A percentile compares a stretch with the other conserved stretches of the same genome.
Evolutionary conservation across 2,797 vertebrate species (phyloP).

Genomic region (Alosa sapidissima): DNA sequence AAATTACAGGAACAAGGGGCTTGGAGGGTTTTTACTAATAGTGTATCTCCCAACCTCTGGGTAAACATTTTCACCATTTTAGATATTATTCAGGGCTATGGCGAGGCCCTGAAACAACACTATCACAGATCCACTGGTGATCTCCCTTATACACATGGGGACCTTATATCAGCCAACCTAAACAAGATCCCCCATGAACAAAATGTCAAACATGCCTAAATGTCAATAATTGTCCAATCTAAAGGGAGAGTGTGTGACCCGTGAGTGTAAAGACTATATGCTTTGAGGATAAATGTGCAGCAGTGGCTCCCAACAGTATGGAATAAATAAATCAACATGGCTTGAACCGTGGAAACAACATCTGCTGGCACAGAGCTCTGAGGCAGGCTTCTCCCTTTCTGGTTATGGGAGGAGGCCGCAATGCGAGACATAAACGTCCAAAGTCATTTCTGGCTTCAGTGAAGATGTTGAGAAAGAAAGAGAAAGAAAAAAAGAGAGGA

Average conservation of each 20-base stretch:
- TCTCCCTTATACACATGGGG: conserved; percentile 17
- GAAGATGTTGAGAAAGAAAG: conserved; percentile 75
- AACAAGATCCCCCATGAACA: conserved; percentile 37
- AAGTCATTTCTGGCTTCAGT: conserved; percentile 73
- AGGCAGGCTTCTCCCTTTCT: background rate
- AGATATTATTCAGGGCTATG: conserved; percentile 53
- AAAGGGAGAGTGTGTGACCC: conserved; percentile 34
- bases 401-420: conserved; percentile 63
- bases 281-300: background rate
- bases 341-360: conserved; percentile 48
- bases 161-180: conserved; percentile 22
- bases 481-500: conserved; percentile 30
- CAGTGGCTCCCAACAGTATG: background rate
- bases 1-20: conserved; percentile 77
- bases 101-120: conserved; percentile 53
- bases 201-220: conserved; percentile 54
- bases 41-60: conserved; percentile 68
- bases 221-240: conserved; percentile 48
- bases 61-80: conserved; percentile 61
- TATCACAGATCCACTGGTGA: conserved; percentile 46
- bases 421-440: conserved; percentile 75
- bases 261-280: background rate
- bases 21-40: conserved; percentile 69
- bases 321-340: conserved; percentile 69
- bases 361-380: conserved; percentile 38